Evolutionary conservation across 2,797 vertebrate species (phyloP).

Genomic region (Artibeus lituratus): DNA sequence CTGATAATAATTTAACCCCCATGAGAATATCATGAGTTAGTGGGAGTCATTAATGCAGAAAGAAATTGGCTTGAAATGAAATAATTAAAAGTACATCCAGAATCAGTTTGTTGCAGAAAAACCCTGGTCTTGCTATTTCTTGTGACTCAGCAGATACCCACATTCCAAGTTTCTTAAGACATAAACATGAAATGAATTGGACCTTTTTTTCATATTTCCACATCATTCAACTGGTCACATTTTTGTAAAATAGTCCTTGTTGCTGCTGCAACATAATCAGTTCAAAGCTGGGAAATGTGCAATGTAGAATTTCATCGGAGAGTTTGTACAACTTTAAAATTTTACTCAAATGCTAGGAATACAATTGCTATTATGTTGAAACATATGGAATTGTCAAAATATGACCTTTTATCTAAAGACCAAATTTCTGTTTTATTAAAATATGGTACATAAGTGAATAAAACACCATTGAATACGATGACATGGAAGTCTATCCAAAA

Average conservation of each 20-base stretch:
- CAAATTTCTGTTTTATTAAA: conserved; percentile 11
- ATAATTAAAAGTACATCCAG: not conserved
- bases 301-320: conserved; percentile 9
- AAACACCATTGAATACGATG: not conserved
- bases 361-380: not conserved
- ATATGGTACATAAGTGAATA: not conserved
- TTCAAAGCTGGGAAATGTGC: not conserved
- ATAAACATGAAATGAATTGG: not conserved
- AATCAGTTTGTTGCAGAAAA: not conserved
- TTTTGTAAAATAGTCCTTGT: conserved; percentile 19
- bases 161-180: conserved; percentile 37
- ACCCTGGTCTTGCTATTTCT: not conserved
- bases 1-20: not conserved
- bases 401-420: conserved; percentile 9
- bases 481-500: not conserved
- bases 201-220: conserved; percentile 34
- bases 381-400: not conserved
- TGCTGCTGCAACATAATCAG: not conserved
- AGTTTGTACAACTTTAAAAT: not conserved
- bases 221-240: not conserved
- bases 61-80: conserved; percentile 21
- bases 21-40: conserved; percentile 6
- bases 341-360: not conserved
- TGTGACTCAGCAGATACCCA: not conserved
- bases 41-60: not conserved